Evolutionary conservation across 2,113 vertebrate species (phyloP).

Genomic region (Indicator indicator): DNA sequence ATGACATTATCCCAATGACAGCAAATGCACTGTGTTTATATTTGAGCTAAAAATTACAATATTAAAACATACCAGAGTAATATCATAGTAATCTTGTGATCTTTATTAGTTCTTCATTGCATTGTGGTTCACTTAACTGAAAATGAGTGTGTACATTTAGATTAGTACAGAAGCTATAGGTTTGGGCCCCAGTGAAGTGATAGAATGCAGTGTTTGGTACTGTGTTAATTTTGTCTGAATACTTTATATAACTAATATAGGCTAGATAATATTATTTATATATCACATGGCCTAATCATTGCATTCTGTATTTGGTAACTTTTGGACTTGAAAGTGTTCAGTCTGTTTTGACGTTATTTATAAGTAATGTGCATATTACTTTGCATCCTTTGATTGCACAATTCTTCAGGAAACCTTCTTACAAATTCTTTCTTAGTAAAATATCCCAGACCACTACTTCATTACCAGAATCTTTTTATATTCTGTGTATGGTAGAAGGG

Average conservation of each 20-base stretch:
- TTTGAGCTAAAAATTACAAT: background rate
- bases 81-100: background rate
- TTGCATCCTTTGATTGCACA: background rate
- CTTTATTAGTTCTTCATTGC: background rate
- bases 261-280: background rate
- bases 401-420: background rate
- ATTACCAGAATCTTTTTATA: background rate
- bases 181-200: background rate
- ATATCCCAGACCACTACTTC: background rate
- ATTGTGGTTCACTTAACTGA: background rate
- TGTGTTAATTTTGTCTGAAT: background rate
- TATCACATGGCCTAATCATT: background rate
- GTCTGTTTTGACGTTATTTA: background rate
- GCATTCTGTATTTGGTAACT: background rate
- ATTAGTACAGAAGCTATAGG: background rate
- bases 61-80: background rate
- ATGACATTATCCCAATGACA: background rate
- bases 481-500: background rate
- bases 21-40: background rate
- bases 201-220: background rate
- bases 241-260: background rate
- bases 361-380: background rate
- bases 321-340: background rate
- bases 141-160: background rate
- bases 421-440: background rate